These are phyloP conservation scores for Eristalis pertinax DNA, from an alignment of 2,888 invertebrate species.

Conservation along the genomic window DNA sequence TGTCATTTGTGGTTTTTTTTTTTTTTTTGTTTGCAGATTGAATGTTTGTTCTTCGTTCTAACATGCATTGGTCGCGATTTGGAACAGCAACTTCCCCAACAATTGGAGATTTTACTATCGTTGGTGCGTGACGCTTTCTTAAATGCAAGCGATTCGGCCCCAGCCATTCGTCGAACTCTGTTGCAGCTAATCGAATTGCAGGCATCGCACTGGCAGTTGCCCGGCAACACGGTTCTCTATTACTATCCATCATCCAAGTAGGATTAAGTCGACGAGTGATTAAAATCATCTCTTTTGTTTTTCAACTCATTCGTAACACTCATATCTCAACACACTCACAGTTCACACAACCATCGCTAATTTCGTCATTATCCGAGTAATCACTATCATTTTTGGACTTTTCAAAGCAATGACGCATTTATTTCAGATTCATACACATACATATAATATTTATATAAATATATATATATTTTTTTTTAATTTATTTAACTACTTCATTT, in stretches of 20 bases:
- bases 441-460: constrained; percentile 26
- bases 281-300: constrained; percentile 16
- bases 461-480: constrained; percentile 14
- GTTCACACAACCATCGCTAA: background rate
- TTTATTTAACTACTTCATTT: constrained; percentile 34
- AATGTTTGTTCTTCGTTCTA: constrained; percentile 93
- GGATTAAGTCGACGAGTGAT: constrained; percentile 16
- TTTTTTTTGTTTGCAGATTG: constrained; percentile 84
- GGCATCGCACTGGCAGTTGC: constrained; percentile 94
- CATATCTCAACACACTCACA: background rate
- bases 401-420: constrained; percentile 65
- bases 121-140: constrained; percentile 93
- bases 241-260: constrained; percentile 88
- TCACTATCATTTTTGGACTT: constrained; percentile 46
- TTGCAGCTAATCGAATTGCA: constrained; percentile 94
- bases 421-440: constrained; percentile 64
- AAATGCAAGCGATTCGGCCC: constrained; percentile 87
- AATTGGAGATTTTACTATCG: constrained; percentile 89
- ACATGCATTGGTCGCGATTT: constrained; percentile 94
- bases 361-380: constrained; percentile 33
- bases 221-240: constrained; percentile 93
- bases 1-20: background rate
- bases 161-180: constrained; percentile 90
- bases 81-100: constrained; percentile 90
- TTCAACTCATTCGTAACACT: background rate